phyloP scores from a whole-genome alignment of 2,113 vertebrate genomes.

The Gambusia affinis region DNA sequence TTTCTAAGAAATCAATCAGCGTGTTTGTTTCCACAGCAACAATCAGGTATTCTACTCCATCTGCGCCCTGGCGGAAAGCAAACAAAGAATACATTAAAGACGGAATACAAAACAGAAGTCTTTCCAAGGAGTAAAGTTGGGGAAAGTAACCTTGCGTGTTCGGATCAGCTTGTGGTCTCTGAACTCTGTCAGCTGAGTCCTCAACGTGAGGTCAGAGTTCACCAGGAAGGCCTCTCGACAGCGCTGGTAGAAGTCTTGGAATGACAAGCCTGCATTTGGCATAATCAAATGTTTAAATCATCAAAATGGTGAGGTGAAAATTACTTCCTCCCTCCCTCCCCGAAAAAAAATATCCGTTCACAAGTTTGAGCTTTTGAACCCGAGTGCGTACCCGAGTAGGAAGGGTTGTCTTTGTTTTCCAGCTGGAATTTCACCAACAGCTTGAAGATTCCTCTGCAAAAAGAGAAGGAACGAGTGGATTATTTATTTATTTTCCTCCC shows the following conservation, averaged over 20 bases:
- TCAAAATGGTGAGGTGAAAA: not conserved
- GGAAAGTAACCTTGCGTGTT: slow-evolving; percentile 86
- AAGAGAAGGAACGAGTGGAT: not conserved
- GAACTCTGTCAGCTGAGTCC: slow-evolving; percentile 97
- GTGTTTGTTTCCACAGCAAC: slow-evolving; percentile 89
- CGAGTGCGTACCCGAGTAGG: slow-evolving; percentile 81
- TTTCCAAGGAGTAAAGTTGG: not conserved
- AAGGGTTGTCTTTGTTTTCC: slow-evolving; percentile 92
- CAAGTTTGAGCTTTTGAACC: not conserved
- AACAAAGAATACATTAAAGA: not conserved
- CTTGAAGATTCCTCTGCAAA: slow-evolving; percentile 92
- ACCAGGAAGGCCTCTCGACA: slow-evolving; percentile 97
- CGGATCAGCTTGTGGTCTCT: slow-evolving; percentile 95
- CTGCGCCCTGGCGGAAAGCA: slow-evolving; percentile 82
- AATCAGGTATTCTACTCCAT: slow-evolving; percentile 92
- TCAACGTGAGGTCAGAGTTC: slow-evolving; percentile 95
- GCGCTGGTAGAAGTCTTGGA: slow-evolving; percentile 98
- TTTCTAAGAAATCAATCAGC: slow-evolving; percentile 90
- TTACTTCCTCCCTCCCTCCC: too few relatives aligned
- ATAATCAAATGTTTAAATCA: not conserved
- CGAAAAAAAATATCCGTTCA: not conserved
- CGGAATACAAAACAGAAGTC: not conserved
- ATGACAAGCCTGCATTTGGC: slow-evolving; percentile 86
- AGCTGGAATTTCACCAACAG: slow-evolving; percentile 92
- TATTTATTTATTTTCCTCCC: too few relatives aligned